phyloP scores from a whole-genome alignment of 2,113 vertebrate genomes.

The Seriola aureovittata region DNA sequence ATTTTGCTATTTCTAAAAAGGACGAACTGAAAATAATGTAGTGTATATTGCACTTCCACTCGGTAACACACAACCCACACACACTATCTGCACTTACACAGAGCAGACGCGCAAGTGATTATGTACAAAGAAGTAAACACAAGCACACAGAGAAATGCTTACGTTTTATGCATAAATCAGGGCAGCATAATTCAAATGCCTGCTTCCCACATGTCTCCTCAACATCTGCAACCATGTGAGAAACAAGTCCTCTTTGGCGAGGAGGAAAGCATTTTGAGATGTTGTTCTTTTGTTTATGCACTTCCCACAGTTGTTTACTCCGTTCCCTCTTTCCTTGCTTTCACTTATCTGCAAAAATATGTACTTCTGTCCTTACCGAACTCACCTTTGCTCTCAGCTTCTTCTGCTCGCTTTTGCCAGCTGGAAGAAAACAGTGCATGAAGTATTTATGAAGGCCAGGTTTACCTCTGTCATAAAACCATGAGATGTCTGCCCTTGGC shows the following conservation, averaged over 20 bases:
- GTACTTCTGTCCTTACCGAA: constrained; percentile 45
- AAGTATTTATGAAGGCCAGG: constrained; percentile 77
- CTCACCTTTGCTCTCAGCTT: constrained; percentile 48
- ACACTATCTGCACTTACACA: background rate
- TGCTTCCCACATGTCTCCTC: constrained; percentile 45
- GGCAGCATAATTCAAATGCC: constrained; percentile 47
- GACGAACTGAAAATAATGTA: constrained; percentile 18
- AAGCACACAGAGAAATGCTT: constrained; percentile 12
- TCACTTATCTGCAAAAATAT: constrained; percentile 45
- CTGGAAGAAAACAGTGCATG: constrained; percentile 56
- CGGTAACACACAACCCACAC: background rate
- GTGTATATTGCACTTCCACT: background rate
- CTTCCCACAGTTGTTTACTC: constrained; percentile 26
- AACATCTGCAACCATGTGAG: background rate
- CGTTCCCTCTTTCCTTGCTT: background rate
- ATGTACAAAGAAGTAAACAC: constrained; percentile 6
- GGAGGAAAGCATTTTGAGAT: constrained; percentile 15
- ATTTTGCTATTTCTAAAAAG: constrained; percentile 17
- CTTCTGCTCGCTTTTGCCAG: constrained; percentile 50
- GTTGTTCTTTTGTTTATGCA: constrained; percentile 18
- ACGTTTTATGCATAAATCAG: constrained; percentile 11
- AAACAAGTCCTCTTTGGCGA: constrained; percentile 4
- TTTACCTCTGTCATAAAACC: constrained; percentile 74
- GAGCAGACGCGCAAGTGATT: background rate
- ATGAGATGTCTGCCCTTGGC: constrained; percentile 70